Evolutionary conservation across 1,140 invertebrate genomes (phyloP).

Genomic region (Musca domestica): DNA sequence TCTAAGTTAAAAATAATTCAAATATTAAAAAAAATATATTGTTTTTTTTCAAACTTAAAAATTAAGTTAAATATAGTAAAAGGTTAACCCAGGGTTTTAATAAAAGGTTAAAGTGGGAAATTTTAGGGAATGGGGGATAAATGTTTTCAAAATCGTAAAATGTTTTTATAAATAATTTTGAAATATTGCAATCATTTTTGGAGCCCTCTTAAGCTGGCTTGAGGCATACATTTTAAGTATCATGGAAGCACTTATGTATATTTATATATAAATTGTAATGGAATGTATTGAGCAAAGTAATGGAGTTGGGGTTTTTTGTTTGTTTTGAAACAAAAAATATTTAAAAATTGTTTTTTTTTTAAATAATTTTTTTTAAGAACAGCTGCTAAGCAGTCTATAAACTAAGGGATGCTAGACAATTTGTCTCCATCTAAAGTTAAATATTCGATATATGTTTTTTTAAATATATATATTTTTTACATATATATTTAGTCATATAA

Average conservation of each 20-base stretch:
- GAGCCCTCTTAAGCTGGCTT: not conserved
- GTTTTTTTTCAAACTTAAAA: not conserved
- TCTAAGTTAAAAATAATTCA: no score
- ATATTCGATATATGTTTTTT: not conserved
- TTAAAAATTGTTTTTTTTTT: no score
- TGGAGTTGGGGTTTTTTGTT: not conserved
- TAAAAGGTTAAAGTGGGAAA: not conserved
- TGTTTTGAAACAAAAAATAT: no score
- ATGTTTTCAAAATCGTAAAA: not conserved
- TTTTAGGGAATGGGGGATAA: not conserved
- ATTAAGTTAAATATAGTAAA: slow-evolving; percentile 2
- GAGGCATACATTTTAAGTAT: not conserved
- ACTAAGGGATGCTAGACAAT: not conserved
- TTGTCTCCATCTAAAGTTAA: not conserved
- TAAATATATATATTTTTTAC: no score
- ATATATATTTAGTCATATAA: no score
- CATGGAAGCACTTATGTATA: slow-evolving; percentile 6
- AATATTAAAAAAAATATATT: no score
- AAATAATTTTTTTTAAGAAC: not conserved
- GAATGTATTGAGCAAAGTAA: slow-evolving; percentile 16
- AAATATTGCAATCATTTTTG: slow-evolving; percentile 14
- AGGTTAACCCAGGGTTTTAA: slow-evolving; percentile 11
- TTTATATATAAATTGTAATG: not conserved
- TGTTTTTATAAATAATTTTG: slow-evolving; percentile 5
- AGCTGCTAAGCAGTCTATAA: slow-evolving; percentile 4